A percentile compares a stretch with the other conserved stretches of the same genome.
Evolutionary conservation across 2,888 invertebrate genomes (phyloP).

Genomic region (Machimus rusticus): DNA sequence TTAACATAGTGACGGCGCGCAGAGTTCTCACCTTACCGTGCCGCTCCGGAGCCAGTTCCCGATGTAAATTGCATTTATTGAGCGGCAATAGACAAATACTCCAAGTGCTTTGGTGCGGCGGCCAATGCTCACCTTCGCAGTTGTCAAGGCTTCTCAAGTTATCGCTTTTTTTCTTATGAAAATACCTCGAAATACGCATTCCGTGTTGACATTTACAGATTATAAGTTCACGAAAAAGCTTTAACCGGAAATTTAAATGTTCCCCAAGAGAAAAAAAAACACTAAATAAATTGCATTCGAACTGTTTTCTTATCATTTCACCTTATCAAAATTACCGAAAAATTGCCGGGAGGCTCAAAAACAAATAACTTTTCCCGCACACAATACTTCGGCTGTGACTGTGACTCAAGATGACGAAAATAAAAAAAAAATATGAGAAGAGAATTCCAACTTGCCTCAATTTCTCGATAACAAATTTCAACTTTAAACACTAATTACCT

Average conservation of each 20-base stretch:
- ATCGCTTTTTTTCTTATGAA: not conserved
- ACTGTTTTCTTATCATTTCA: not conserved
- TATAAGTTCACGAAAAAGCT: not conserved
- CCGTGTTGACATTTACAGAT: not conserved
- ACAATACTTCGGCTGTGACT: not conserved
- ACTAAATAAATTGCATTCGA: not conserved
- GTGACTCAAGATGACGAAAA: conserved; percentile 22
- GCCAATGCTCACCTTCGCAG: not conserved
- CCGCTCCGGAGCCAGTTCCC: not conserved
- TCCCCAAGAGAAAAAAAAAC: not conserved
- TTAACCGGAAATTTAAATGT: not conserved
- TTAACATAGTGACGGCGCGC: not conserved
- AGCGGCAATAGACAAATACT: not conserved
- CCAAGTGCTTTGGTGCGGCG: not conserved
- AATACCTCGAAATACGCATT: not conserved
- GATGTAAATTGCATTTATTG: not conserved
- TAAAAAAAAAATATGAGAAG: not conserved
- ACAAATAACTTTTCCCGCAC: not conserved
- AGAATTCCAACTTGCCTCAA: not conserved
- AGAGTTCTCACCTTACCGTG: not conserved
- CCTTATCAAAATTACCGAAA: not conserved
- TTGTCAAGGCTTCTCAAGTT: not conserved
- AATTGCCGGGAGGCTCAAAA: not conserved
- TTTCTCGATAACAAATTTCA: not conserved
- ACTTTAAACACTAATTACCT: not conserved